A percentile compares a stretch with the other conserved stretches of the same genome.
Evolutionary conservation across 2,888 invertebrate genomes (phyloP).

Genomic region (Thymelicus sylvestris): DNA sequence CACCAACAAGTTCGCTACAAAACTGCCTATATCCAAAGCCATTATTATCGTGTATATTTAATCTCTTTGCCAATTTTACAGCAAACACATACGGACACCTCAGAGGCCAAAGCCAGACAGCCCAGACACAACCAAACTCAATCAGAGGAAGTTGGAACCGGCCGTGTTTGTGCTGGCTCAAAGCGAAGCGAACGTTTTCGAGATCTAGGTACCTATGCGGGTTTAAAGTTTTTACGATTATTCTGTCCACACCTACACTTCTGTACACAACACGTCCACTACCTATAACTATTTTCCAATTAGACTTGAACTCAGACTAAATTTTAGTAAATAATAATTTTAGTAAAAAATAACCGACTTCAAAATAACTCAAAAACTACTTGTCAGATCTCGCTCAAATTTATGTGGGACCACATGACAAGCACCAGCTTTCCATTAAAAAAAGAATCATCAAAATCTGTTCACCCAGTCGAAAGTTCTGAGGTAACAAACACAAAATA

Average conservation of each 20-base stretch:
- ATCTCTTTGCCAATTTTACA: background rate
- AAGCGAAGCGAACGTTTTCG: conserved; percentile 8
- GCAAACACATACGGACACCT: background rate
- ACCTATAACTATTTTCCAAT: background rate
- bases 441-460: too few species aligned
- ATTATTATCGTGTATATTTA: background rate
- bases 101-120: conserved; percentile 4
- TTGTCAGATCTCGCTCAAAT: too few species aligned
- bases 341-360: too few species aligned
- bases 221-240: conserved; percentile 4
- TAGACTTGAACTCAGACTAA: too few species aligned
- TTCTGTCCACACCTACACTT: too few species aligned
- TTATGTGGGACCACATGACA: too few species aligned
- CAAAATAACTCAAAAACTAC: too few species aligned
- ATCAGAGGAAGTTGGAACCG: conserved; percentile 26
- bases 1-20: background rate
- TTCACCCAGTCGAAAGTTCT: too few species aligned
- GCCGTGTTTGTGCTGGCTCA: conserved; percentile 24
- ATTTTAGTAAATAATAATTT: too few species aligned
- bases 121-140: conserved; percentile 25
- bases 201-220: conserved; percentile 9
- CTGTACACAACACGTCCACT: background rate
- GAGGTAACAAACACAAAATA: too few species aligned
- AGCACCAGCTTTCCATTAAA: too few species aligned
- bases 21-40: background rate